These are phyloP conservation scores for Hydrocynus forskahlii DNA, from an alignment of 2,797 vertebrate genomes.

Conservation along the genomic window DNA sequence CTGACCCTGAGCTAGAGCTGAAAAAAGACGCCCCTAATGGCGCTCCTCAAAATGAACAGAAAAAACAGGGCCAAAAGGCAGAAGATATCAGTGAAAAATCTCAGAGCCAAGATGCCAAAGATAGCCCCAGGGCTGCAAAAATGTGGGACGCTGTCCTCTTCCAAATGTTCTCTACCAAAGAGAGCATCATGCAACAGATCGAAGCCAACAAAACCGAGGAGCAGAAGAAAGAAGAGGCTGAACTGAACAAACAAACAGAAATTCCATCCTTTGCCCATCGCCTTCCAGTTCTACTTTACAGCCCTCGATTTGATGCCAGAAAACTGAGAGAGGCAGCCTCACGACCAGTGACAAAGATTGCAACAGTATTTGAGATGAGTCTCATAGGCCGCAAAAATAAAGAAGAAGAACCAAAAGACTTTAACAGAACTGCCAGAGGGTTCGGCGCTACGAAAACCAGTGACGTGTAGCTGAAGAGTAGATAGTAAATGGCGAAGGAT, in stretches of 20 bases:
- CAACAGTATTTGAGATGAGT: slow-evolving; percentile 80
- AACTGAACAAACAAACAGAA: slow-evolving; percentile 56
- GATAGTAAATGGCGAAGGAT: slow-evolving; percentile 51
- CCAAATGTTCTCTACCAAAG: slow-evolving; percentile 84
- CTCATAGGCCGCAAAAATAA: slow-evolving; percentile 76
- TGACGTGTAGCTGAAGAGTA: slow-evolving; percentile 42
- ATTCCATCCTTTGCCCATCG: slow-evolving; percentile 73
- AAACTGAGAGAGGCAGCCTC: slow-evolving; percentile 87
- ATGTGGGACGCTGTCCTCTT: slow-evolving; percentile 96
- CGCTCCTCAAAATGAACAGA: slow-evolving; percentile 48
- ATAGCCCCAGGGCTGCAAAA: slow-evolving; percentile 76
- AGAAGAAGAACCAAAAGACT: slow-evolving; percentile 85
- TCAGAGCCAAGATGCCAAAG: slow-evolving; percentile 49
- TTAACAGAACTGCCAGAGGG: slow-evolving; percentile 89
- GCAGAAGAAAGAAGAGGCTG: slow-evolving; percentile 56
- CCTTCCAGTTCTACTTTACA: slow-evolving; percentile 87
- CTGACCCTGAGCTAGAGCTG: slow-evolving; percentile 58
- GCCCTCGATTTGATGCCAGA: slow-evolving; percentile 91
- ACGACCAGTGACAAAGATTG: slow-evolving; percentile 80
- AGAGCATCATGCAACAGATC: slow-evolving; percentile 77
- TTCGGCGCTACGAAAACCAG: slow-evolving; percentile 75
- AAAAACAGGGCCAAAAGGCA: slow-evolving; percentile 35
- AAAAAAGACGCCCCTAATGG: slow-evolving; percentile 55
- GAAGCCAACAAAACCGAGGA: slow-evolving; percentile 72
- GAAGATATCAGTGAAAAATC: slow-evolving; percentile 46